Conservation (phyloP, 1,140 invertebrate species). For the Conus ventricosus region DNA sequence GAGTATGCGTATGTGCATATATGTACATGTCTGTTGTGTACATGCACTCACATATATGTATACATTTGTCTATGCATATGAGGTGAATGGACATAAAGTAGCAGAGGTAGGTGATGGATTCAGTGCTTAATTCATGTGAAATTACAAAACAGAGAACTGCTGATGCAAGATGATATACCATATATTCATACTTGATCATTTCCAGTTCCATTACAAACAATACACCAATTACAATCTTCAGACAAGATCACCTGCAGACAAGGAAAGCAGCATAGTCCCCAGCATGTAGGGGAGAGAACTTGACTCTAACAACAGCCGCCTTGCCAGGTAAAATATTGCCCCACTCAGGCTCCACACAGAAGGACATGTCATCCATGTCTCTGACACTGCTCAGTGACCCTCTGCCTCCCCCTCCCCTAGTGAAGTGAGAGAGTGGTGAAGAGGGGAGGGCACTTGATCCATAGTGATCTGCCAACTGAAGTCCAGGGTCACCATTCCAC, state of each 20-base stretch:
- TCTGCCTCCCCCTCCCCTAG: slow-evolving; percentile 49
- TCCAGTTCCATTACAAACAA: too few relatives aligned
- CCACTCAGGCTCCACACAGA: slow-evolving; percentile 66
- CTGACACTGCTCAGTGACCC: slow-evolving; percentile 51
- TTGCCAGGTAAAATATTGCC: slow-evolving; percentile 66
- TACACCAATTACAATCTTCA: too few relatives aligned
- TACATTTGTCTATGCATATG: too few relatives aligned
- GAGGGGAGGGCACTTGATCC: slow-evolving; percentile 62
- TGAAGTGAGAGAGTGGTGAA: slow-evolving; percentile 62
- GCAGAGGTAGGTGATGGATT: too few relatives aligned
- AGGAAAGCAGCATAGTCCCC: slow-evolving; percentile 70
- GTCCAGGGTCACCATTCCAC: slow-evolving; percentile 66
- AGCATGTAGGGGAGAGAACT: slow-evolving; percentile 71
- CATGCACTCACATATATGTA: too few relatives aligned
- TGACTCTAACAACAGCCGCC: slow-evolving; percentile 64
- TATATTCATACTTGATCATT: too few relatives aligned
- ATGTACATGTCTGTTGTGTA: too few relatives aligned
- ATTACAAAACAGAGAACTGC: too few relatives aligned
- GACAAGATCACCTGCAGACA: slow-evolving; percentile 65
- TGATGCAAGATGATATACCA: too few relatives aligned
- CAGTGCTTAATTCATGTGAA: too few relatives aligned
- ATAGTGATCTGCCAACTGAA: slow-evolving; percentile 71
- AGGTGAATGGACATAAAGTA: too few relatives aligned
- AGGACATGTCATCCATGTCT: slow-evolving; percentile 67
- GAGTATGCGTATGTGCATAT: too few relatives aligned